A percentile compares a stretch with the other conserved stretches of the same genome.
Evolutionary conservation across 2,888 invertebrate genomes (phyloP).

Genomic region (Tetragnatha montana): DNA sequence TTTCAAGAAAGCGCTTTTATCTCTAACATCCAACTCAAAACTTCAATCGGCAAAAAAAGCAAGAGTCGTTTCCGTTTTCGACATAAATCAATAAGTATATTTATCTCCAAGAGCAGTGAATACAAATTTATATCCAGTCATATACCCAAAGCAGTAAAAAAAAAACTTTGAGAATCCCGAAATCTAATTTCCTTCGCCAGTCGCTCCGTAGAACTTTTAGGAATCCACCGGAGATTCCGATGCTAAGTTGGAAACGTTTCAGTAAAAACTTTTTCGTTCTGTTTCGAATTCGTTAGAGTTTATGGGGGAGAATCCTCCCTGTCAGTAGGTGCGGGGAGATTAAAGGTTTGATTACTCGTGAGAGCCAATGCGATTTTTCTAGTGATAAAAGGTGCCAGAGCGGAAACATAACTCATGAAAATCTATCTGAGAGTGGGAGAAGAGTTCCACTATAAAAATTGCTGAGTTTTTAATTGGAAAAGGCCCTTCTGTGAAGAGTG

Average conservation of each 20-base stretch:
- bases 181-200: conserved; percentile 27
- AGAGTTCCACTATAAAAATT: background rate
- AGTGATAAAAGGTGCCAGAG: background rate
- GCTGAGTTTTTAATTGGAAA: background rate
- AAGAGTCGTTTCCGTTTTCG: conserved; percentile 43
- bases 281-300: conserved; percentile 1
- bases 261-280: background rate
- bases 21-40: background rate
- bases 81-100: conserved; percentile 46
- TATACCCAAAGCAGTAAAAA: background rate
- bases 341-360: background rate
- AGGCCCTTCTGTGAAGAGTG: background rate
- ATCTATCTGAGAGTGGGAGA: background rate
- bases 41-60: conserved; percentile 25
- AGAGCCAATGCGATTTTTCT: background rate
- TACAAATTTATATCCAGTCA: background rate
- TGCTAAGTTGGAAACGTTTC: background rate
- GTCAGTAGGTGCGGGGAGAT: conserved; percentile 1
- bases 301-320: background rate
- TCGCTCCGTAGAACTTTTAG: conserved; percentile 6
- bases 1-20: background rate
- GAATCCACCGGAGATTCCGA: background rate
- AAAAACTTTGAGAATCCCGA: background rate
- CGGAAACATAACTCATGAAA: background rate
- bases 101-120: conserved; percentile 1